These are phyloP conservation scores for Coleophora deauratella DNA, from an alignment of 2,888 invertebrate species.

Conservation along the genomic window DNA sequence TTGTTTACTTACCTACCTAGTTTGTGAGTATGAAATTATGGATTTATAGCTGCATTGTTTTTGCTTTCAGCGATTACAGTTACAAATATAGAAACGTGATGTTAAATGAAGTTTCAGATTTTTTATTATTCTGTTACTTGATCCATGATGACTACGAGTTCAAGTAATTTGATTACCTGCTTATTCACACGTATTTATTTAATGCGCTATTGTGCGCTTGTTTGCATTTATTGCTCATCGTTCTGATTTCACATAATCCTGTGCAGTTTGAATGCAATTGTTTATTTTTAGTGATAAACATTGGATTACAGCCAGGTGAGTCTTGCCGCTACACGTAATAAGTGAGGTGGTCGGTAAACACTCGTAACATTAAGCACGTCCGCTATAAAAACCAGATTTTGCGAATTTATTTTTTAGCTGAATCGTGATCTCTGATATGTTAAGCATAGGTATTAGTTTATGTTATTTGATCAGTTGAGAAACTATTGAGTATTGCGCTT, in stretches of 20 bases:
- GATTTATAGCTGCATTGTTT: conserved; percentile 25
- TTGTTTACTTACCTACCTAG: conserved; percentile 40
- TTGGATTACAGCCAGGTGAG: conserved; percentile 5
- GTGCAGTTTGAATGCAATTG: conserved; percentile 16
- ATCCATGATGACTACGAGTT: background rate
- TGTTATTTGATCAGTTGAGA: conserved; percentile 27
- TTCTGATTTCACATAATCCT: conserved; percentile 6
- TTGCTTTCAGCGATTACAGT: conserved; percentile 17
- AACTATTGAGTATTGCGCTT: conserved; percentile 31
- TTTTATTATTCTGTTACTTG: background rate
- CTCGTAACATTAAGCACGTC: too few species aligned
- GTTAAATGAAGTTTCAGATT: too few species aligned
- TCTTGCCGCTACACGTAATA: background rate
- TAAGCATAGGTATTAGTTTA: background rate
- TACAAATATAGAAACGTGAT: too few species aligned
- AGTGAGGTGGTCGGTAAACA: too few species aligned
- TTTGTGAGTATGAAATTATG: conserved; percentile 16
- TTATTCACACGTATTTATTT: too few species aligned
- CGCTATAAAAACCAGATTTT: too few species aligned
- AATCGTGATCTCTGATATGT: too few species aligned
- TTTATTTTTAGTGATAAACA: conserved; percentile 23
- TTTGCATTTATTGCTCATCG: conserved; percentile 6
- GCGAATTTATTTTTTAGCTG: too few species aligned
- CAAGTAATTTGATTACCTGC: background rate
- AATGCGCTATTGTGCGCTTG: background rate